Percentiles rank a stretch among this genome's conserved stretches.
These are phyloP conservation scores for Sterrhoptilus dennistouni DNA, from an alignment of 2,113 vertebrate species.

Conservation along the genomic window DNA sequence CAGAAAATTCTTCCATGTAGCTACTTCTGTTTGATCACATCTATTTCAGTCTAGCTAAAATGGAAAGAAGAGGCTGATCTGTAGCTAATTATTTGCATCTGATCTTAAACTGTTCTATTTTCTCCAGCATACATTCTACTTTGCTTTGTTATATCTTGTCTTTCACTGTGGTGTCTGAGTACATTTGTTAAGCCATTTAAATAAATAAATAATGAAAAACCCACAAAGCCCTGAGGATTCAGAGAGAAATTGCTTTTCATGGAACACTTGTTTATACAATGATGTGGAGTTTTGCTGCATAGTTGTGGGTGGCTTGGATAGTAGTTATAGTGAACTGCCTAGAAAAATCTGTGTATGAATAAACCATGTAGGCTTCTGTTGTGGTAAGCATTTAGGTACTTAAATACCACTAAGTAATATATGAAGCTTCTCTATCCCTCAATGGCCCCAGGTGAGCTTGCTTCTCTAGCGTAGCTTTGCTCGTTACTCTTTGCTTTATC, in stretches of 20 bases:
- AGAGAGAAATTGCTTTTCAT: neutral
- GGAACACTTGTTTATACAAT: slow-evolving; percentile 15
- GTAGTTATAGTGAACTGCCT: neutral
- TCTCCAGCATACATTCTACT: neutral
- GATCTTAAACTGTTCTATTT: neutral
- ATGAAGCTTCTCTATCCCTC: neutral
- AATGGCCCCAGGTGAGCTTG: neutral
- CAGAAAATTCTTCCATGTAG: neutral
- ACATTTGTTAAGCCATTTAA: slow-evolving; percentile 32
- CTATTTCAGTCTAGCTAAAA: neutral
- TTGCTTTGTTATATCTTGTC: neutral
- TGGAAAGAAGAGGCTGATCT: neutral
- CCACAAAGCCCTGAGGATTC: slow-evolving; percentile 34
- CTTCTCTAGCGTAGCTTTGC: neutral
- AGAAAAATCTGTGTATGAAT: neutral
- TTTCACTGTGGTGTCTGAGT: neutral
- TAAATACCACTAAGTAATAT: neutral
- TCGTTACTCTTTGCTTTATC: neutral
- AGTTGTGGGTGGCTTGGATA: slow-evolving; percentile 27
- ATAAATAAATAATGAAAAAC: slow-evolving; percentile 19
- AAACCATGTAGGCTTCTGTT: neutral
- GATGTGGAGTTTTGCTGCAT: slow-evolving; percentile 7
- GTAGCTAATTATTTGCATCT: neutral
- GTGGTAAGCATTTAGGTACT: neutral
- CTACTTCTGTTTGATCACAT: neutral